Evolutionary conservation across 2,797 vertebrate genomes (phyloP).

Genomic region (Tarsius wallacei): DNA sequence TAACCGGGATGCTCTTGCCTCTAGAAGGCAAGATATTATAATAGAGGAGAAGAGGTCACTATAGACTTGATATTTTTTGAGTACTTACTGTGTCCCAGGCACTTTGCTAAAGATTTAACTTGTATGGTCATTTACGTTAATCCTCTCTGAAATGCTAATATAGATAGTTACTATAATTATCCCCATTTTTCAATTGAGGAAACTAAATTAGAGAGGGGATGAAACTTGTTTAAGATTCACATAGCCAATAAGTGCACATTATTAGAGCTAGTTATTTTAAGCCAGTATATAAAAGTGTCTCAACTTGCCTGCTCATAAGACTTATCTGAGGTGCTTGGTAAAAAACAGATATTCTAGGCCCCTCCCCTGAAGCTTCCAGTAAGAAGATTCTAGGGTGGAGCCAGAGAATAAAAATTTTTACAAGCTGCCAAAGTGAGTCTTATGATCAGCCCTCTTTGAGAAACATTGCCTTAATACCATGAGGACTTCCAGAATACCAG

Average conservation of each 20-base stretch:
- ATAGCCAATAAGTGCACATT: background rate
- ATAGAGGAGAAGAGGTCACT: background rate
- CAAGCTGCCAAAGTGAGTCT: background rate
- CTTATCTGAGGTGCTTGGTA: background rate
- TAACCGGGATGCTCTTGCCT: background rate
- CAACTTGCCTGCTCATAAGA: background rate
- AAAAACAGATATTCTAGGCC: background rate
- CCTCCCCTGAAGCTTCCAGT: background rate
- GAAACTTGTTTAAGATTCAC: background rate
- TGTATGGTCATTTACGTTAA: slow-evolving; percentile 50
- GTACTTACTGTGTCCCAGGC: background rate
- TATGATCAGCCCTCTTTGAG: background rate
- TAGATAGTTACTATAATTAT: background rate
- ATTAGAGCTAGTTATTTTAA: slow-evolving; percentile 14
- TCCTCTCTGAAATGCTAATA: slow-evolving; percentile 25
- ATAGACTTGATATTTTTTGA: background rate
- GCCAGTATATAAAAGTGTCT: background rate
- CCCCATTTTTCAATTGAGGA: background rate
- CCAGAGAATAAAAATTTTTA: background rate
- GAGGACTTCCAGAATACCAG: background rate
- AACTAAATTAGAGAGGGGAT: slow-evolving; percentile 43
- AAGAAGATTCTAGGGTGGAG: background rate
- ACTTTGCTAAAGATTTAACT: slow-evolving; percentile 15
- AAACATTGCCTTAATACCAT: background rate
- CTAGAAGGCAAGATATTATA: background rate